phyloP scores from a whole-genome alignment of 2,888 invertebrate genomes.

The Sphaerophoria taeniata region DNA sequence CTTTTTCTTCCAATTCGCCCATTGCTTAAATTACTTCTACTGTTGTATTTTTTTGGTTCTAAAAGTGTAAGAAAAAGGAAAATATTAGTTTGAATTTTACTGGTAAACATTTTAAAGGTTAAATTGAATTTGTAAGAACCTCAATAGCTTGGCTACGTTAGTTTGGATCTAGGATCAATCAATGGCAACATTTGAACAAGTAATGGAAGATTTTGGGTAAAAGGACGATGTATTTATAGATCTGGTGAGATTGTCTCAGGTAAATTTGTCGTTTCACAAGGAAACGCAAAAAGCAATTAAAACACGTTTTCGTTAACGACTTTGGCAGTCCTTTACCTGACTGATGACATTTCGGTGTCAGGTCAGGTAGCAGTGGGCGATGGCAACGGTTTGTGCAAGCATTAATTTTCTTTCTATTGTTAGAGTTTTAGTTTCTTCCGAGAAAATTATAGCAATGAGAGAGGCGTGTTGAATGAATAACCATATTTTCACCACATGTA shows the following conservation, averaged over 20 bases:
- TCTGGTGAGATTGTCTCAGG: not conserved
- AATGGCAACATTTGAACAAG: conserved; percentile 77
- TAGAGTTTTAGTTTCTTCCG: not conserved
- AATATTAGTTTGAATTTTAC: conserved; percentile 25
- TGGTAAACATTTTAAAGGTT: not conserved
- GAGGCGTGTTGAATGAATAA: not conserved
- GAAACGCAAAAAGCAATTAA: conserved; percentile 8
- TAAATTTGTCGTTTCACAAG: not conserved
- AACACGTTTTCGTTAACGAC: not conserved
- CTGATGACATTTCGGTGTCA: not conserved
- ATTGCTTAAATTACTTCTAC: conserved; percentile 75
- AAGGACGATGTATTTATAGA: conserved; percentile 57
- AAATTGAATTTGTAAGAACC: conserved; percentile 16
- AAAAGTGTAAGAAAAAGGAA: conserved; percentile 28
- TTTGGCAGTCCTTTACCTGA: conserved; percentile 19
- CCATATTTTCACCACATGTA: conserved; percentile 12
- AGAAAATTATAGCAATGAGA: not conserved
- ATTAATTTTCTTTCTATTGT: not conserved
- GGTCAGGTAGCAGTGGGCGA: not conserved
- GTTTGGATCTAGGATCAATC: conserved; percentile 79
- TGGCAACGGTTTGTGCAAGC: conserved; percentile 38
- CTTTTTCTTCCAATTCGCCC: conserved; percentile 83
- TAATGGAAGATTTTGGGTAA: conserved; percentile 75
- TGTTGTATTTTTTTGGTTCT: conserved; percentile 34
- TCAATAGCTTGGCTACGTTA: conserved; percentile 58